Conservation (phyloP, 2,797 vertebrate species). For the Chromis chromis region DNA sequence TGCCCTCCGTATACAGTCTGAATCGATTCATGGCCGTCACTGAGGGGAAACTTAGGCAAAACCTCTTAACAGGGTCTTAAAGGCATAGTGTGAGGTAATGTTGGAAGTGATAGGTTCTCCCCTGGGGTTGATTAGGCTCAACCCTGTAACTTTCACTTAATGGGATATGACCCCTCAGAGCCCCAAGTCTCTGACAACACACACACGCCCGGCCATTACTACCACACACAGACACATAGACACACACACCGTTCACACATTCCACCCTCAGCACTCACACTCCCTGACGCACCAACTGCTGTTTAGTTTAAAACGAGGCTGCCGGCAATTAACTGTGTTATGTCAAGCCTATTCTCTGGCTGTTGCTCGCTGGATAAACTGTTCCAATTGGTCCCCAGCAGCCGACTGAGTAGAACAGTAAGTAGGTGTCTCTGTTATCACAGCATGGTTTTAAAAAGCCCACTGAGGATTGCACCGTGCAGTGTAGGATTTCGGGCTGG, state of each 20-base stretch:
- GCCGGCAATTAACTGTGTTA: conserved; percentile 81
- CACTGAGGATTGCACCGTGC: conserved; percentile 58
- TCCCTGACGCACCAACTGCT: conserved; percentile 64
- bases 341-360: conserved; percentile 78
- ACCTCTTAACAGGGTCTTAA: conserved; percentile 63
- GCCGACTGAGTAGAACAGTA: conserved; percentile 74
- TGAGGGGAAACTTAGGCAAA: conserved; percentile 60
- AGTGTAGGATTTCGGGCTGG: conserved; percentile 50
- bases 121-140: conserved; percentile 80
- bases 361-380: conserved; percentile 77
- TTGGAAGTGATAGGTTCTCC: conserved; percentile 79
- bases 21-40: conserved; percentile 54
- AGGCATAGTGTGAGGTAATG: conserved; percentile 76
- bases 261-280: conserved; percentile 49
- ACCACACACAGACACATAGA: conserved; percentile 58
- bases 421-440: conserved; percentile 77
- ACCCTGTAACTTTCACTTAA: conserved; percentile 81
- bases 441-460: conserved; percentile 69
- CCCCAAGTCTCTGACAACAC: conserved; percentile 62
- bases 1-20: conserved; percentile 31
- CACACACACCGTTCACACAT: conserved; percentile 59
- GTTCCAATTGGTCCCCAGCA: conserved; percentile 76
- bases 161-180: conserved; percentile 76
- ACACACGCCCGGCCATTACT: conserved; percentile 54
- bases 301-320: conserved; percentile 80